phyloP scores from a whole-genome alignment of 2,888 invertebrate species.

The Caenorhabditis virilis region DNA sequence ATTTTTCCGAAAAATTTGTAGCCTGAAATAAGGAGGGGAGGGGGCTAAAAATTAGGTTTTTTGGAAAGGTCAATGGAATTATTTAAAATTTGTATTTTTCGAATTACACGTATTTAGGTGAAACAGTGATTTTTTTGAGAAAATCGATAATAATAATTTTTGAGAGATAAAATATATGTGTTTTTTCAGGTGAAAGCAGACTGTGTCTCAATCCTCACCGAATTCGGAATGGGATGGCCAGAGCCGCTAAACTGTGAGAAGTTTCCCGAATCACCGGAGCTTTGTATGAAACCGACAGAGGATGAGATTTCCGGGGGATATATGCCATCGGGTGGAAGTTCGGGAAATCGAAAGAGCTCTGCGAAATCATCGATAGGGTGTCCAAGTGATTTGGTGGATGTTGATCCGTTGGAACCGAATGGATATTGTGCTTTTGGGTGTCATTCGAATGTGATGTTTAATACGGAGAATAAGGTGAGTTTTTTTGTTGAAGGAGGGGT shows the following conservation, averaged over 20 bases:
- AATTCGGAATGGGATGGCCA: conserved; percentile 77
- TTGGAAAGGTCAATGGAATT: too few relatives aligned
- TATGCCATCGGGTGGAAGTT: conserved; percentile 3
- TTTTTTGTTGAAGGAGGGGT: background rate
- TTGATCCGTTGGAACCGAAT: conserved; percentile 58
- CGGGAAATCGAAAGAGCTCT: conserved; percentile 9
- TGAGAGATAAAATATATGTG: too few relatives aligned
- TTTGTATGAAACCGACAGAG: conserved; percentile 77
- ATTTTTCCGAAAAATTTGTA: too few relatives aligned
- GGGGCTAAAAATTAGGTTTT: too few relatives aligned
- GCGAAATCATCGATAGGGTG: conserved; percentile 32
- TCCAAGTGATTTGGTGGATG: conserved; percentile 59
- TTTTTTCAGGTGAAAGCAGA: conserved; percentile 71
- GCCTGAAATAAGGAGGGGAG: too few relatives aligned
- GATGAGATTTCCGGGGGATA: too few relatives aligned
- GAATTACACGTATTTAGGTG: too few relatives aligned
- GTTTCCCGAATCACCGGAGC: conserved; percentile 77
- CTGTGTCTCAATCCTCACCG: conserved; percentile 77
- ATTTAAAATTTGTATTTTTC: too few relatives aligned
- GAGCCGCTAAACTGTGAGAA: conserved; percentile 80
- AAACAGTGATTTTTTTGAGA: too few relatives aligned
- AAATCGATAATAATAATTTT: too few relatives aligned
- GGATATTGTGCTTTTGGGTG: conserved; percentile 62
- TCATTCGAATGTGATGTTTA: conserved; percentile 71
- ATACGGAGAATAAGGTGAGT: conserved; percentile 40